These are phyloP conservation scores for Aphrophora alni DNA, from an alignment of 2,888 invertebrate species.

Conservation along the genomic window DNA sequence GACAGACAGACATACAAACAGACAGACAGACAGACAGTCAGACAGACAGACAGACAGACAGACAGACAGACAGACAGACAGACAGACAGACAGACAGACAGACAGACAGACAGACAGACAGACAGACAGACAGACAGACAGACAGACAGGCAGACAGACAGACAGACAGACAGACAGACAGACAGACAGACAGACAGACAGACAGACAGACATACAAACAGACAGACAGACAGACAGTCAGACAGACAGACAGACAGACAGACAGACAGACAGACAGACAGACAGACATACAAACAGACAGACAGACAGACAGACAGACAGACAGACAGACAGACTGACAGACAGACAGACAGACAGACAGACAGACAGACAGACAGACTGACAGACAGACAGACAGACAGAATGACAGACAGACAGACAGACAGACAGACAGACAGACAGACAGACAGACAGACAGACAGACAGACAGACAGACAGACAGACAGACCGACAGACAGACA, in stretches of 20 bases:
- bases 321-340: slow-evolving; percentile 40
- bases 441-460: slow-evolving; percentile 35
- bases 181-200: slow-evolving; percentile 38
- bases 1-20: too few relatives aligned
- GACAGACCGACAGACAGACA: too few relatives aligned
- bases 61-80: slow-evolving; percentile 21
- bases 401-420: too few relatives aligned
- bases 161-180: slow-evolving; percentile 40
- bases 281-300: too few relatives aligned
- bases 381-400: slow-evolving; percentile 6
- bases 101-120: slow-evolving; percentile 35
- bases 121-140: slow-evolving; percentile 13
- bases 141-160: too few relatives aligned
- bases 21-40: slow-evolving; percentile 36
- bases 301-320: slow-evolving; percentile 33
- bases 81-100: slow-evolving; percentile 35
- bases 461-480: slow-evolving; percentile 34
- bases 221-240: neutral
- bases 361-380: slow-evolving; percentile 34
- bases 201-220: too few relatives aligned
- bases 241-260: slow-evolving; percentile 37
- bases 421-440: slow-evolving; percentile 37
- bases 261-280: slow-evolving; percentile 37
- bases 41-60: slow-evolving; percentile 31
- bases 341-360: slow-evolving; percentile 39